These are phyloP conservation scores for Plebejus argus DNA, from an alignment of 2,888 invertebrate genomes.

Conservation along the genomic window DNA sequence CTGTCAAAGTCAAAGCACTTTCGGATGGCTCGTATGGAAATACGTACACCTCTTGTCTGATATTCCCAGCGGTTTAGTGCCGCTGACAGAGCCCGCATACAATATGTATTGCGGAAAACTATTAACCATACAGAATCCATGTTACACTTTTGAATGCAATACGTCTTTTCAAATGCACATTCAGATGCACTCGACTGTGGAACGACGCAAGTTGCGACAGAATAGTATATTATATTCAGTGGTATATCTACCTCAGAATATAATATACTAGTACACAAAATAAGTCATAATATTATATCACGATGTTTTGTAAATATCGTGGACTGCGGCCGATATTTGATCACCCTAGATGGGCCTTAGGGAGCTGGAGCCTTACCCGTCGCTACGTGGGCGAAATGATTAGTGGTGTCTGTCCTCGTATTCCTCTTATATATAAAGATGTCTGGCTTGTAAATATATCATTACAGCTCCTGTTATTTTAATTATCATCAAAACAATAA, in stretches of 20 bases:
- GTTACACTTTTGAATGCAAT: slow-evolving; percentile 4
- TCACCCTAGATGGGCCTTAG: neutral
- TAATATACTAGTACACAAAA: neutral
- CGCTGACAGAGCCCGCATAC: slow-evolving; percentile 14
- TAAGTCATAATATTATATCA: neutral
- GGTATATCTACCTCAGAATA: neutral
- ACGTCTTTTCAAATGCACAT: neutral
- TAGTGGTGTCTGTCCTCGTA: neutral
- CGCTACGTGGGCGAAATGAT: slow-evolving; percentile 14
- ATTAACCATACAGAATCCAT: slow-evolving; percentile 17
- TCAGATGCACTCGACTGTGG: neutral
- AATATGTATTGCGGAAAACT: slow-evolving; percentile 24
- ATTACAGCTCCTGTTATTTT: neutral
- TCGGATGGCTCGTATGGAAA: slow-evolving; percentile 22
- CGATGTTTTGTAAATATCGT: slow-evolving; percentile 10
- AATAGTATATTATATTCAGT: no score
- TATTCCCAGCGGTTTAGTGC: slow-evolving; percentile 27
- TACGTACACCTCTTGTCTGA: slow-evolving; percentile 25
- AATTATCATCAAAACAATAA: neutral
- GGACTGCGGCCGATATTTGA: neutral
- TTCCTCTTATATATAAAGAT: neutral
- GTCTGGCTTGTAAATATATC: neutral
- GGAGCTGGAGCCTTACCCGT: slow-evolving; percentile 4
- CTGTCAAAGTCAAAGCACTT: slow-evolving; percentile 30
- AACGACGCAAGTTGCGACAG: neutral